phyloP scores from a whole-genome alignment of 64 coral and sea anemone species.

The Dendronephthya gigantea region DNA sequence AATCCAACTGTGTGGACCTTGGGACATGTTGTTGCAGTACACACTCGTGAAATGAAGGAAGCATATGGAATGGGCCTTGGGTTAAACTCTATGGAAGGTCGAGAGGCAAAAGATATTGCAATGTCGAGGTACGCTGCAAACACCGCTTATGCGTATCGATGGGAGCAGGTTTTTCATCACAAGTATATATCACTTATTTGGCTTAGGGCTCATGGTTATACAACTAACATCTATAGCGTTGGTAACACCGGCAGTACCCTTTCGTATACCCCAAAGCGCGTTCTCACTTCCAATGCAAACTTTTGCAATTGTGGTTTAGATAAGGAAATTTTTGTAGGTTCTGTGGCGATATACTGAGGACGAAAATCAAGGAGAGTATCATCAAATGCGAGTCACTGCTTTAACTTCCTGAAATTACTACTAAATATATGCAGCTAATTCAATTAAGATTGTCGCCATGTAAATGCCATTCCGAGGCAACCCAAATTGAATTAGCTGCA shows the following conservation, averaged over 20 bases:
- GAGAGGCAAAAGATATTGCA: neutral
- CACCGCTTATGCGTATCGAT: conserved; percentile 15
- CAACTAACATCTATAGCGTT: neutral
- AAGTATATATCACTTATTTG: neutral
- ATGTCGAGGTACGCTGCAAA: conserved; percentile 15
- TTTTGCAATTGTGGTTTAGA: neutral
- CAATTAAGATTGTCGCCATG: too few relatives aligned
- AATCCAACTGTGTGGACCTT: neutral
- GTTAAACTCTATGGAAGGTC: conserved; percentile 27
- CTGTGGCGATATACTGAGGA: neutral
- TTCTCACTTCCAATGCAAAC: neutral
- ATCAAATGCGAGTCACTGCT: neutral
- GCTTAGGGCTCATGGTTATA: conserved; percentile 8
- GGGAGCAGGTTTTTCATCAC: conserved; percentile 36
- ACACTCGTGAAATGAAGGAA: conserved; percentile 4
- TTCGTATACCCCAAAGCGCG: neutral
- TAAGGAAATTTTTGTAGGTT: neutral
- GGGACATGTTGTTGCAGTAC: conserved; percentile 7
- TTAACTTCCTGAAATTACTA: too few relatives aligned
- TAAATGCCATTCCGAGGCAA: too few relatives aligned
- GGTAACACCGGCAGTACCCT: neutral
- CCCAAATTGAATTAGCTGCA: too few relatives aligned
- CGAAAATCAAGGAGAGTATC: neutral
- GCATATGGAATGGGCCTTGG: neutral
- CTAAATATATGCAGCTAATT: too few relatives aligned